These are phyloP conservation scores for Drosophila pachea DNA, from an alignment of 1,140 invertebrate species.

Conservation along the genomic window DNA sequence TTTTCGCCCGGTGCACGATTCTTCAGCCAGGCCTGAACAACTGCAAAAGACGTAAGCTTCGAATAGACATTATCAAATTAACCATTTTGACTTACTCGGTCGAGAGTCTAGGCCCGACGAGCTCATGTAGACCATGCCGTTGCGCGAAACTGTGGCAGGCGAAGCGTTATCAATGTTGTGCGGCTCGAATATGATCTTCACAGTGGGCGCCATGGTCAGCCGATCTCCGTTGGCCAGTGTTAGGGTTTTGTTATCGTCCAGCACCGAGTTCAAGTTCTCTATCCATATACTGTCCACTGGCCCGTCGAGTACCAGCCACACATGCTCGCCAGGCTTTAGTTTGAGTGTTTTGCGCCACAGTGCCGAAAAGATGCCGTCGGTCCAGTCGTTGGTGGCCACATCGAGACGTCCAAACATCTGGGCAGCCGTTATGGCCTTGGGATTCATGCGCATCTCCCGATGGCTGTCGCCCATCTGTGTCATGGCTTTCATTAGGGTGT, in stretches of 20 bases:
- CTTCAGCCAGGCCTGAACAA: conserved; percentile 89
- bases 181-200: conserved; percentile 97
- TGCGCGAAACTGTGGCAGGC: conserved; percentile 95
- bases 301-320: conserved; percentile 96
- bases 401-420: conserved; percentile 98
- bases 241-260: conserved; percentile 96
- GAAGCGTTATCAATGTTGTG: conserved; percentile 98
- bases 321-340: conserved; percentile 90
- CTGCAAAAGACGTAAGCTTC: conserved; percentile 53
- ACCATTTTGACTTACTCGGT: conserved; percentile 81
- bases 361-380: conserved; percentile 97
- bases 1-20: conserved; percentile 85
- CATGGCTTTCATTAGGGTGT: conserved; percentile 95
- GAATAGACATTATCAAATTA: neutral
- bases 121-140: conserved; percentile 99
- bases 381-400: conserved; percentile 99
- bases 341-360: conserved; percentile 96
- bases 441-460: conserved; percentile 98
- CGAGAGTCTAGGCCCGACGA: conserved; percentile 95
- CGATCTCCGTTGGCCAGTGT: conserved; percentile 96
- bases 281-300: conserved; percentile 98
- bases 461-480: conserved; percentile 90
- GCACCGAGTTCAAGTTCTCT: conserved; percentile 96
- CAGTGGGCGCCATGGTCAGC: conserved; percentile 93
- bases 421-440: conserved; percentile 96